Evolutionary conservation across 2,888 invertebrate species (phyloP).

Genomic region (Diachrysia chrysitis): DNA sequence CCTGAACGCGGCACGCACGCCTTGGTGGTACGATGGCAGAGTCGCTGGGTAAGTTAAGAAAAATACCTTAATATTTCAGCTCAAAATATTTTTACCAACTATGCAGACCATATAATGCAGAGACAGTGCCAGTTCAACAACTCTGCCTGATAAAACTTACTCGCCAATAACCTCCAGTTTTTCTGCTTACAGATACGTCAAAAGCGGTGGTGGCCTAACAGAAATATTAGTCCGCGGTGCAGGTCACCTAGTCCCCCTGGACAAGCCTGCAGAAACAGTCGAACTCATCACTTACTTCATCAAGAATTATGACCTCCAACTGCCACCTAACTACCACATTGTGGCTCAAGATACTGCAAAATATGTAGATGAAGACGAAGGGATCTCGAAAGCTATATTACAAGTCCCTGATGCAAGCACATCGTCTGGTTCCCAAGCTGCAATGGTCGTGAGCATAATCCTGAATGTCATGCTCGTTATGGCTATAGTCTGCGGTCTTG

Average conservation of each 20-base stretch:
- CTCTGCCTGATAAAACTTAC: too few species aligned
- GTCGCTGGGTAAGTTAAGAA: slow-evolving; percentile 73
- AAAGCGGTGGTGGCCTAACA: slow-evolving; percentile 86
- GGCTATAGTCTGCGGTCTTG: slow-evolving; percentile 61
- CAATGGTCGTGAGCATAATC: slow-evolving; percentile 71
- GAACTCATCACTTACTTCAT: slow-evolving; percentile 73
- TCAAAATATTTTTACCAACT: too few species aligned
- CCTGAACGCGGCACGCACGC: slow-evolving; percentile 71
- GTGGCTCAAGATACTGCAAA: slow-evolving; percentile 51
- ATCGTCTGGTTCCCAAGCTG: slow-evolving; percentile 51
- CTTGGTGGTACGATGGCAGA: slow-evolving; percentile 72
- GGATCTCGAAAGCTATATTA: slow-evolving; percentile 46
- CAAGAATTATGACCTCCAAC: slow-evolving; percentile 60
- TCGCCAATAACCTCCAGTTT: too few species aligned
- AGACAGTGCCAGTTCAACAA: too few species aligned
- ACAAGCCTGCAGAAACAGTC: slow-evolving; percentile 87
- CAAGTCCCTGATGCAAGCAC: slow-evolving; percentile 29
- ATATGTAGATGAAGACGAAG: slow-evolving; percentile 53
- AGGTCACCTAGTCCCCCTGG: slow-evolving; percentile 90
- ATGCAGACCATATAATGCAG: too few species aligned
- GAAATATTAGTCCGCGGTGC: slow-evolving; percentile 89
- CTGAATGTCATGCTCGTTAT: slow-evolving; percentile 72
- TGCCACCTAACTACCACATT: slow-evolving; percentile 61
- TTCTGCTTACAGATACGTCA: slow-evolving; percentile 84
- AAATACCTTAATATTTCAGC: too few species aligned